Percentiles rank a stretch among this genome's conserved stretches.
Conservation (phyloP, 2,888 invertebrate species). For the Chymomyza amoena region DNA sequence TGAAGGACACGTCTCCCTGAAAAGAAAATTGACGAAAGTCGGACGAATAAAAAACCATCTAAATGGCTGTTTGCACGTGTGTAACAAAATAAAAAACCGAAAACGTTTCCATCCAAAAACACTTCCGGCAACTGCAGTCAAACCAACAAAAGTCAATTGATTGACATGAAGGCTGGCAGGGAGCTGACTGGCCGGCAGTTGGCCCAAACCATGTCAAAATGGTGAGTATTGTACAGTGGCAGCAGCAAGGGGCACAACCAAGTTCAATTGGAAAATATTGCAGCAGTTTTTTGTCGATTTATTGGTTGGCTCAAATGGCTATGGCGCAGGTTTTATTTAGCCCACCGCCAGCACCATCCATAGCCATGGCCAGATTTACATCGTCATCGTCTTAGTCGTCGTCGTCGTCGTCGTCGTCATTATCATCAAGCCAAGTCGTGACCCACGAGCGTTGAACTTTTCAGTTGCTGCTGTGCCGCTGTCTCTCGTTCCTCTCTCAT, state of each 20-base stretch:
- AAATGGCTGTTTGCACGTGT: slow-evolving; percentile 13
- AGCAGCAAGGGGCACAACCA: slow-evolving; percentile 24
- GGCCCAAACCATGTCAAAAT: not conserved
- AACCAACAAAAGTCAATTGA: slow-evolving; percentile 8
- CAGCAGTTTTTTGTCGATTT: slow-evolving; percentile 4
- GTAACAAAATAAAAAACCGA: slow-evolving; percentile 1
- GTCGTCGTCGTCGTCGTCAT: not conserved
- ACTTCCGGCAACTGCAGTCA: slow-evolving; percentile 10
- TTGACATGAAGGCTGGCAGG: slow-evolving; percentile 3
- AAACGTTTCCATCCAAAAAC: not conserved
- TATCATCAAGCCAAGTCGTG: slow-evolving; percentile 61
- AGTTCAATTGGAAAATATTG: slow-evolving; percentile 18
- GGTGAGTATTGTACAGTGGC: not conserved
- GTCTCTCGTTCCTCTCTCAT: not conserved
- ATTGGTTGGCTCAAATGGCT: slow-evolving; percentile 1
- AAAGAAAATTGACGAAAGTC: not conserved
- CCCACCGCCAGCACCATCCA: not conserved
- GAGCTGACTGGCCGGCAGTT: not conserved
- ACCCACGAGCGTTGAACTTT: slow-evolving; percentile 75
- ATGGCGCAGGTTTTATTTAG: slow-evolving; percentile 18
- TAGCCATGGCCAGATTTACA: slow-evolving; percentile 7
- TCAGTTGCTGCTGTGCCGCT: slow-evolving; percentile 12
- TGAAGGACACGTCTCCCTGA: not conserved
- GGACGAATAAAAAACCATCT: not conserved
- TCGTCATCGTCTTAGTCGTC: slow-evolving; percentile 3